Percentiles rank a stretch among this genome's conserved stretches.
Evolutionary conservation across 2,797 vertebrate species (phyloP).

Genomic region (Myotis daubentonii): DNA sequence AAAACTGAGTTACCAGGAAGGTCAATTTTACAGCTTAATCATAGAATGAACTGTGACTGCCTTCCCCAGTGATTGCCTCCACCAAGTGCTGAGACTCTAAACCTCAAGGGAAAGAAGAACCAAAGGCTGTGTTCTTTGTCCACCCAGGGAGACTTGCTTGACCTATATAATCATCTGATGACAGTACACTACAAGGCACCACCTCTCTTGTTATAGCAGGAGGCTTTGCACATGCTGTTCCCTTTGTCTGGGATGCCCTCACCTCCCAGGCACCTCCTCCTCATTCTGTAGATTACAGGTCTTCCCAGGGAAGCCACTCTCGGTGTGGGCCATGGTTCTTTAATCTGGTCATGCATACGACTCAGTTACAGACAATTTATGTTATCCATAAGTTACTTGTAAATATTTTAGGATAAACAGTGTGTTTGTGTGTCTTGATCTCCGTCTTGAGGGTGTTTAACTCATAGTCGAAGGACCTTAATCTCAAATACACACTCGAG

Average conservation of each 20-base stretch:
- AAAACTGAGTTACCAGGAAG: neutral
- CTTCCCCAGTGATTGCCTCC: neutral
- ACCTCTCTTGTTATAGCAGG: neutral
- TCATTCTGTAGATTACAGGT: neutral
- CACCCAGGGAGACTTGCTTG: neutral
- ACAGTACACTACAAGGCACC: rapidly evolving
- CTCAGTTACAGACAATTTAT: neutral
- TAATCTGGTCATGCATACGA: neutral
- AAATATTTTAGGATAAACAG: neutral
- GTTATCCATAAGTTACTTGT: neutral
- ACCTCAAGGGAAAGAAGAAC: neutral
- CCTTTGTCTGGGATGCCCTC: neutral
- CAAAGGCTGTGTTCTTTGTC: neutral
- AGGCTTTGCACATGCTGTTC: neutral
- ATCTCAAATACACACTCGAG: neutral
- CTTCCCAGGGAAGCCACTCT: neutral
- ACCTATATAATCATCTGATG: neutral
- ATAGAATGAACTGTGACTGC: neutral
- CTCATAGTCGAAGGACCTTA: neutral
- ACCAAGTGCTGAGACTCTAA: neutral
- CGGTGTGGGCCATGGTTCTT: neutral
- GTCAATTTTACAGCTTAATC: neutral
- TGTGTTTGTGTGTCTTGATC: neutral
- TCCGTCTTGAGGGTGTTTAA: neutral
- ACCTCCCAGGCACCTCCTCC: neutral